Conservation (phyloP, 2,113 vertebrate genomes). For the Caranx ignobilis region DNA sequence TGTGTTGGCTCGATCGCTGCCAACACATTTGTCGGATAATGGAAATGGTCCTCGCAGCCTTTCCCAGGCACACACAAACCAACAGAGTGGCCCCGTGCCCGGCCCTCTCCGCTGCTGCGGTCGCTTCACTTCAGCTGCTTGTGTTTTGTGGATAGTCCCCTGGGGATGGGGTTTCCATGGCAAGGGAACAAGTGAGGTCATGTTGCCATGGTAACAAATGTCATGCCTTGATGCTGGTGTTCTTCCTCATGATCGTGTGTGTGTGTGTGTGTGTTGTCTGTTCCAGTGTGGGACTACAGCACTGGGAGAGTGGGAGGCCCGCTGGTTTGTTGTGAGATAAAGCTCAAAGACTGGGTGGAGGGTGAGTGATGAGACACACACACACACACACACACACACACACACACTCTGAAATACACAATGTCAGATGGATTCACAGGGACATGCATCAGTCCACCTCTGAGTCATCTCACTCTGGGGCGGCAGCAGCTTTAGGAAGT, state of each 20-base stretch:
- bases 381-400: conserved; percentile 30
- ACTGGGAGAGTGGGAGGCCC: conserved; percentile 96
- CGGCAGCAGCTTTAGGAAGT: too few species aligned
- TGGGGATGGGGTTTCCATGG: conserved; percentile 73
- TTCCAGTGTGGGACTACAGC: conserved; percentile 94
- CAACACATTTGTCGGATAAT: not conserved
- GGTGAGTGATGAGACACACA: conserved; percentile 82
- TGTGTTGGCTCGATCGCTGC: not conserved
- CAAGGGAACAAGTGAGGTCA: conserved; percentile 55
- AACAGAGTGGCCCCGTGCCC: conserved; percentile 11
- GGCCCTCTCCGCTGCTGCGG: not conserved
- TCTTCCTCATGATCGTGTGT: conserved; percentile 21
- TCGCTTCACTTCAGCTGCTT: conserved; percentile 19
- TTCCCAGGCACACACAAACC: conserved; percentile 53
- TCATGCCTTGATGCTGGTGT: conserved; percentile 38
- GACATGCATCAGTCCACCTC: not conserved
- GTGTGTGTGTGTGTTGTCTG: conserved; percentile 54
- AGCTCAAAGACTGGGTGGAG: conserved; percentile 94
- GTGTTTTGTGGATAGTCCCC: conserved; percentile 50
- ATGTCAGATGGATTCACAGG: not conserved
- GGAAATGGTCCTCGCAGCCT: conserved; percentile 19
- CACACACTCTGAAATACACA: conserved; percentile 13
- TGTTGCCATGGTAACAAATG: conserved; percentile 61
- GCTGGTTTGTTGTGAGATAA: conserved; percentile 94
- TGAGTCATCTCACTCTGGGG: not conserved